Evolutionary conservation across 2,113 vertebrate genomes (phyloP).

Genomic region (Bos taurus): DNA sequence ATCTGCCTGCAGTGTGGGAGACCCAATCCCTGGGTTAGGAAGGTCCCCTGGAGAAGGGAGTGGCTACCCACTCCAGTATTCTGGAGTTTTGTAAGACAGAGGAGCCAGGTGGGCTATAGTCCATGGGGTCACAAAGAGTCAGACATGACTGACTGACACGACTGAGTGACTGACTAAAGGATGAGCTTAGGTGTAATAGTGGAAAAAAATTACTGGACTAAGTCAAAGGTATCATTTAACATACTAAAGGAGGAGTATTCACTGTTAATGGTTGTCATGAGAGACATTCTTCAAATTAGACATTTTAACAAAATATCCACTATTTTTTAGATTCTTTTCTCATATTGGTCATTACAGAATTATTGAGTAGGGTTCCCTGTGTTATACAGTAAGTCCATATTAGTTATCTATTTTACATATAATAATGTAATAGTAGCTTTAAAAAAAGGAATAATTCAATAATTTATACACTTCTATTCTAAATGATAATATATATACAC

Average conservation of each 20-base stretch:
- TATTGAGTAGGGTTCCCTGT: background rate
- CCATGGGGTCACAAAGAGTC: background rate
- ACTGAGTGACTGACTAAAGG: background rate
- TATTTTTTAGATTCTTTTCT: background rate
- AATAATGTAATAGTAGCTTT: background rate
- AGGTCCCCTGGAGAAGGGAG: background rate
- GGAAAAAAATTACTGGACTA: background rate
- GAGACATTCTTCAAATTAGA: background rate
- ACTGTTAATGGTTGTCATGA: background rate
- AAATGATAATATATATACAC: background rate
- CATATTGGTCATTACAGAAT: background rate
- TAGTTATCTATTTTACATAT: background rate
- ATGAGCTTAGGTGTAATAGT: background rate
- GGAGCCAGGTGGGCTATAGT: background rate
- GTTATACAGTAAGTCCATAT: background rate
- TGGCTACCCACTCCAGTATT: background rate
- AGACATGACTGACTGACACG: background rate
- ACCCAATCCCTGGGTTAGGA: background rate
- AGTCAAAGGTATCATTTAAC: background rate
- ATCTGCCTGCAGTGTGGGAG: background rate
- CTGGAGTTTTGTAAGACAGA: background rate
- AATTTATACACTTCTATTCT: slow-evolving; percentile 32
- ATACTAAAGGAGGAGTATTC: background rate
- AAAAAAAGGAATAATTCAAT: background rate
- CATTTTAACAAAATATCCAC: background rate